Conservation (phyloP, 2,797 vertebrate species). For the Myotis daubentonii region DNA sequence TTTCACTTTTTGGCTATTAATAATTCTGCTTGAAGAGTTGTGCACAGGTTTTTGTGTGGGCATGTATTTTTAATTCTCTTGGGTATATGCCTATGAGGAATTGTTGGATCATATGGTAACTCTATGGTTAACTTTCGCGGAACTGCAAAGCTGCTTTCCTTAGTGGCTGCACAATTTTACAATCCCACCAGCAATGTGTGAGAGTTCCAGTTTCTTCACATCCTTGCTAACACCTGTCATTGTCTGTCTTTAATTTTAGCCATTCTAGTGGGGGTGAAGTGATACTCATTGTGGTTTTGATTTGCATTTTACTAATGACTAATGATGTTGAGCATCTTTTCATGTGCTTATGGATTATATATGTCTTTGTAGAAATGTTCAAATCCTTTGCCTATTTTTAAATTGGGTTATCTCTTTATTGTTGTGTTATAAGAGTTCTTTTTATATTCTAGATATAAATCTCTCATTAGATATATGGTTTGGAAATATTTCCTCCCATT, state of each 20-base stretch:
- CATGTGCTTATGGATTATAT: not conserved
- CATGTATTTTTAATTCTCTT: constrained; percentile 1
- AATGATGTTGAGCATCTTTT: constrained; percentile 19
- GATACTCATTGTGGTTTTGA: not conserved
- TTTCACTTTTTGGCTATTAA: not conserved
- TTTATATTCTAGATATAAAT: constrained; percentile 39
- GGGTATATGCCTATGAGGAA: not conserved
- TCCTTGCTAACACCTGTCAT: not conserved
- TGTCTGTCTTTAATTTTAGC: constrained; percentile 20
- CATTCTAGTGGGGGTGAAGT: not conserved
- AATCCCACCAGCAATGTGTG: not conserved
- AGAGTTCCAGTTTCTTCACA: not conserved
- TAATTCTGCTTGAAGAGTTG: constrained; percentile 33
- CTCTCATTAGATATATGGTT: not conserved
- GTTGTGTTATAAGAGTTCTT: constrained; percentile 1
- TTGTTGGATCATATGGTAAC: constrained; percentile 6
- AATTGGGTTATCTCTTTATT: constrained; percentile 16
- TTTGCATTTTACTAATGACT: constrained; percentile 37
- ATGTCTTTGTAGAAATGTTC: constrained; percentile 21
- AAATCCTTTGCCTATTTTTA: constrained; percentile 44
- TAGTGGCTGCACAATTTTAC: not conserved
- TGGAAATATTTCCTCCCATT: constrained; percentile 17
- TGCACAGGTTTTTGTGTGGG: not conserved
- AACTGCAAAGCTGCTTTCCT: not conserved
- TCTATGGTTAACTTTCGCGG: not conserved